Conservation (phyloP, 2,797 vertebrate species). For the Sylvilagus floridanus region DNA sequence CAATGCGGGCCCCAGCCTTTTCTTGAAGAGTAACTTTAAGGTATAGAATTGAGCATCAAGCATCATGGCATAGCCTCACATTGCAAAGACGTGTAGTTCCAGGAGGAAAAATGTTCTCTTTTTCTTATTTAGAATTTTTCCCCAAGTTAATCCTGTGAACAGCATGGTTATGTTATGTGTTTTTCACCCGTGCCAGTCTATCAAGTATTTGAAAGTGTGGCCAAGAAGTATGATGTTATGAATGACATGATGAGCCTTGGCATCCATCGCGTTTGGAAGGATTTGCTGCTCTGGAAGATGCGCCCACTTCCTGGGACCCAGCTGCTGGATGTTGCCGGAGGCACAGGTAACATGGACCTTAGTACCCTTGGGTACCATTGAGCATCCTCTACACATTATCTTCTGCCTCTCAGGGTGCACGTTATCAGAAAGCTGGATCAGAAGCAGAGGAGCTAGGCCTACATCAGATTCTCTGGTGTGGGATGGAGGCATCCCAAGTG, state of each 20-base stretch:
- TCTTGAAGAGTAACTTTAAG: neutral
- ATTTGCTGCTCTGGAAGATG: conserved; percentile 93
- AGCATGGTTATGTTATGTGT: neutral
- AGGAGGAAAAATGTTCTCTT: neutral
- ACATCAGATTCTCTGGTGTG: too few relatives aligned
- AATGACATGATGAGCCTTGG: conserved; percentile 99
- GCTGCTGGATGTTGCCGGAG: conserved; percentile 96
- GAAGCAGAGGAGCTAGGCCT: too few relatives aligned
- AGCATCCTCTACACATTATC: neutral
- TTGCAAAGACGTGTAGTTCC: conserved; percentile 25
- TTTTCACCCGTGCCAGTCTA: conserved; percentile 90
- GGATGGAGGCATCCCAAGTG: too few relatives aligned
- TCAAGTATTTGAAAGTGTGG: conserved; percentile 96
- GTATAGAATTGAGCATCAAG: neutral
- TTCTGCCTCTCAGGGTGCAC: neutral
- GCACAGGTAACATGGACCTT: conserved; percentile 91
- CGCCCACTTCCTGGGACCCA: conserved; percentile 92
- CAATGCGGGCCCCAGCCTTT: neutral
- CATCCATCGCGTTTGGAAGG: conserved; percentile 97
- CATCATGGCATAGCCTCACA: neutral
- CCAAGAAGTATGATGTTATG: conserved; percentile 97
- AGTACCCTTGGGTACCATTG: neutral
- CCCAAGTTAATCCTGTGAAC: neutral
- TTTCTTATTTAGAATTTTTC: conserved; percentile 5
- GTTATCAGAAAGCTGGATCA: too few relatives aligned